Evolutionary conservation across 2,888 invertebrate genomes (phyloP), one percentile per base, ranked within the genome.

Genomic region (Acronicta aceris): DNA sequence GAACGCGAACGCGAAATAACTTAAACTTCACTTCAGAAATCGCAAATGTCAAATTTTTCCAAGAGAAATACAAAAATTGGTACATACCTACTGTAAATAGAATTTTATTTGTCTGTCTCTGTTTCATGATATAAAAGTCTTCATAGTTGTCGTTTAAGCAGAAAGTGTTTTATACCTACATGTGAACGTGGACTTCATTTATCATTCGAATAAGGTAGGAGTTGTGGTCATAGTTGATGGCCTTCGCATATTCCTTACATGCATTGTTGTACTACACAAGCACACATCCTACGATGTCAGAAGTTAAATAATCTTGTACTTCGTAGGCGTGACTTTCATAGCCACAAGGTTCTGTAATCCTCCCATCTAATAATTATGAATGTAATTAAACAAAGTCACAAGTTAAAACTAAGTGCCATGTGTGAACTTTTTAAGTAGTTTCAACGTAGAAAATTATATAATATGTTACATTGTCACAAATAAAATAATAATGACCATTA

Each of bases 201-300:
- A 76, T 65, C 52, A 13, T 52, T 58, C 25, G 61, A 66, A 53
- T 68, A 77, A 84, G 81, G 85, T 87, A 84, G 79, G 82, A 78
- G 71, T 71, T 78, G 70, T 76, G 71, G 75, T 82, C 78, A 64
- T 82, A 87, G 83, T 90, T 87, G 89, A 82, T 89, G 92, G 90
- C 93, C 93, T 93, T 92, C 93, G 84, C 83, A 83, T 91, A 91
- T 93, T 93, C 92, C 92, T 87, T 93, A 92, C 92, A 86, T 92
- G 92, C 89, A 86, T 87, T 76, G 83, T 82, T 59, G 54, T 80
- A 13, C n/a, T 38, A 38, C n/a, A n/a, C 2, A 27, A 4, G 36
- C n/a, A 81, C 81, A 74, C 89, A 64, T 36, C 70, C 89, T 87
- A 90, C 89, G 85, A 77, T 84, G 76, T 82, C 82, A 86, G 81